Evolutionary conservation across 2,113 vertebrate species (phyloP).

Genomic region (Potamarius usumacintae): DNA sequence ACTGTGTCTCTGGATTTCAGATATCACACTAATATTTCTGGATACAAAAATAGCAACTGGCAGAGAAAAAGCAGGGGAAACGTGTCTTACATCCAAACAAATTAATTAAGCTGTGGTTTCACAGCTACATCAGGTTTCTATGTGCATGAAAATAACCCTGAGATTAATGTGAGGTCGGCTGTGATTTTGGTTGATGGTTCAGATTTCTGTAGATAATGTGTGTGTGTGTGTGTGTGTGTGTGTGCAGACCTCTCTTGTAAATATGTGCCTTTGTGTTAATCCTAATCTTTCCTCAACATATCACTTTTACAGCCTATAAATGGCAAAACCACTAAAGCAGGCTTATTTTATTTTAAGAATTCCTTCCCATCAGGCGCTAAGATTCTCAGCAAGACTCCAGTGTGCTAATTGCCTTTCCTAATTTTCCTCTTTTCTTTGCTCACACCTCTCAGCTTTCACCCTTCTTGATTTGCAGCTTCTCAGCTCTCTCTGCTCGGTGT

Average conservation of each 20-base stretch:
- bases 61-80: not conserved
- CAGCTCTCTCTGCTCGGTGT: not conserved
- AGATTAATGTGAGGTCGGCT: not conserved
- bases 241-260: not conserved
- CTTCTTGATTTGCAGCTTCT: constrained; percentile 16
- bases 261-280: constrained; percentile 19
- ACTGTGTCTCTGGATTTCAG: not conserved
- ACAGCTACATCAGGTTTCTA: not conserved
- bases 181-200: not conserved
- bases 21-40: not conserved
- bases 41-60: not conserved
- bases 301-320: constrained; percentile 32
- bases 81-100: not conserved
- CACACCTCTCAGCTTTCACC: constrained; percentile 1
- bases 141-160: not conserved
- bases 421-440: constrained; percentile 1
- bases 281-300: not conserved
- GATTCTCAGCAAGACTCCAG: constrained; percentile 17
- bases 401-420: constrained; percentile 38
- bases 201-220: not conserved
- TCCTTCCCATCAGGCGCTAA: constrained; percentile 9
- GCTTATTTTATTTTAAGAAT: constrained; percentile 37
- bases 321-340: constrained; percentile 19
- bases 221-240: not conserved
- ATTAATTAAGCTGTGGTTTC: not conserved